Base-by-base conservation (phyloP, 2,888 invertebrate species). In the Elmis aenea region DNA sequence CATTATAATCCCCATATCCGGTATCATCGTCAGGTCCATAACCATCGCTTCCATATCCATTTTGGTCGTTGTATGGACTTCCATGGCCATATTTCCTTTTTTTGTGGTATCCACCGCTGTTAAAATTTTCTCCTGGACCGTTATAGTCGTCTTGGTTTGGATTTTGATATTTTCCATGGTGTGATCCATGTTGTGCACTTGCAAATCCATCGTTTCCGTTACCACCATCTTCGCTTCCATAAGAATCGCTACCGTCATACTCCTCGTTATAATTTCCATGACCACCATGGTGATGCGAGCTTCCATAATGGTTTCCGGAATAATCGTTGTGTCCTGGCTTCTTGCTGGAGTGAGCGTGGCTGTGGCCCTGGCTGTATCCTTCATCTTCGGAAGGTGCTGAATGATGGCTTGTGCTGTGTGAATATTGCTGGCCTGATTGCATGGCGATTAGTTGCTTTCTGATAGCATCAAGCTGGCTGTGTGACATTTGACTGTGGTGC, bases 61-160 rank as follows among this genome's bases (percentile, higher is more conserved):
- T 18, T 6, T 20, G 13, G 18, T 22, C 22, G 6, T 6, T 16
- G 6, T 18, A 10, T 16, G 9, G n/a, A 29, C 13, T 8, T 11
- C 21, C 20, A 13, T 5, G 29, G 10, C 18, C 26, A 26, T 31
- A 33, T 15, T 38, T 34, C n/a, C n/a, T n/a, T n/a, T n/a, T n/a
- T n/a, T n/a, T n/a, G n/a, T n/a, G n/a, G 12, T 8, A 23, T 9
- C 15, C 9, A n/a, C n/a, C n/a, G n/a, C n/a, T n/a, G n/a, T n/a
- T n/a, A n/a, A n/a, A n/a, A n/a, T n/a, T n/a, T n/a, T n/a, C n/a
- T n/a, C n/a, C n/a, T n/a, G n/a, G n/a, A n/a, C n/a, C n/a, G n/a
- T n/a, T n/a, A n/a, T n/a, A n/a, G n/a, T n/a, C n/a, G n/a, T n/a
- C n/a, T n/a, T n/a, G n/a, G n/a, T n/a, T n/a, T n/a, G n/a, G n/a